Evolutionary conservation across 2,113 vertebrate species (phyloP).

Genomic region (Cochlearius cochlearius): DNA sequence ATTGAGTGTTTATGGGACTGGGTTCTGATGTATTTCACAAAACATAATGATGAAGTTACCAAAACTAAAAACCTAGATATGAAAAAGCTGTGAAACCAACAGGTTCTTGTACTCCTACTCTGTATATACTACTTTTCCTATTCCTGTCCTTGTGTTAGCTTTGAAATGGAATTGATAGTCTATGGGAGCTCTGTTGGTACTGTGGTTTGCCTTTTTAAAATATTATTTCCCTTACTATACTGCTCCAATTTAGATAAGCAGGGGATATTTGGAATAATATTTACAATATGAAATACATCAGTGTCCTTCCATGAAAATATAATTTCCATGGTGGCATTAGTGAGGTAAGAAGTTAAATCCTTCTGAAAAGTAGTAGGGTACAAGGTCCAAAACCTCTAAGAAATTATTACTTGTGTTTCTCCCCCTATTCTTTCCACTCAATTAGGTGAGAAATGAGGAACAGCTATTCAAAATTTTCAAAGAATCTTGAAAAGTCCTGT

Average conservation of each 20-base stretch:
- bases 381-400: neutral
- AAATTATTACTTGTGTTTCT: neutral
- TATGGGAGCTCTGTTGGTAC: neutral
- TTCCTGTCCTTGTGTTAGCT: neutral
- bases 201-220: neutral
- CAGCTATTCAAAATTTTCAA: neutral
- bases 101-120: neutral
- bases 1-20: neutral
- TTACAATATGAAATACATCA: neutral
- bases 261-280: neutral
- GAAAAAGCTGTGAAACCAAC: neutral
- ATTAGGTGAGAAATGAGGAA: neutral
- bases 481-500: neutral
- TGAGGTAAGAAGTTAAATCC: neutral
- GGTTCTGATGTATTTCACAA: neutral
- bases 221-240: neutral
- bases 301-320: neutral
- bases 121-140: neutral
- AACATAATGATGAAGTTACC: neutral
- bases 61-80: neutral
- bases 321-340: neutral
- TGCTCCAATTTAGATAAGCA: neutral
- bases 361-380: neutral
- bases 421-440: neutral
- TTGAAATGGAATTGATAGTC: neutral